phyloP scores from a whole-genome alignment of 2,888 invertebrate species.

The Mesorhabditis spiculigera region DNA sequence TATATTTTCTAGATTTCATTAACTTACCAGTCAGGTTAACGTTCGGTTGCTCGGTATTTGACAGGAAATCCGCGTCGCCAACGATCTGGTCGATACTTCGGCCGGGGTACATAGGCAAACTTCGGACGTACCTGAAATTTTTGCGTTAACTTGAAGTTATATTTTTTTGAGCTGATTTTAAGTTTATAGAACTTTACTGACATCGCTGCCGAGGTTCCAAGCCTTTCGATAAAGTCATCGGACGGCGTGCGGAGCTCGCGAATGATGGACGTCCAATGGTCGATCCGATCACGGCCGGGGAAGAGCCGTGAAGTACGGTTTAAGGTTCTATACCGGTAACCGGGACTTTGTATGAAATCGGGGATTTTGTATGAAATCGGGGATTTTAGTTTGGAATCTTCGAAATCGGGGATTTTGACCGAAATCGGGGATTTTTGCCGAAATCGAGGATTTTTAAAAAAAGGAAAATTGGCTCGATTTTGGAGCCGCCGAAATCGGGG shows the following conservation, averaged over 20 bases:
- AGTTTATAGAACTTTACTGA: conserved; percentile 67
- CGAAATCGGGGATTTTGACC: too few species aligned
- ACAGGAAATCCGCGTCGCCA: conserved; percentile 29
- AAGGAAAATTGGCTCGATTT: too few species aligned
- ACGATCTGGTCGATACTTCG: conserved; percentile 22
- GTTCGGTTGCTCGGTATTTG: conserved; percentile 32
- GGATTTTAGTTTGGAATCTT: too few species aligned
- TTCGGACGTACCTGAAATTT: conserved; percentile 25
- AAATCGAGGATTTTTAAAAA: too few species aligned
- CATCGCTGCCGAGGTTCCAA: conserved; percentile 47
- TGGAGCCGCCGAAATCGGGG: too few species aligned
- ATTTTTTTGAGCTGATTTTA: neutral
- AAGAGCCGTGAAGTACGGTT: neutral
- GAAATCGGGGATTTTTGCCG: too few species aligned
- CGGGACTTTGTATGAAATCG: too few species aligned
- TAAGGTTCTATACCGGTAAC: too few species aligned
- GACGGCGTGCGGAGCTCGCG: conserved; percentile 45
- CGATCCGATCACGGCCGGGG: conserved; percentile 31
- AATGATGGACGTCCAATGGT: conserved; percentile 58
- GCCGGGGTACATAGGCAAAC: conserved; percentile 15
- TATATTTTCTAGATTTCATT: neutral
- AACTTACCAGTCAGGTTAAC: conserved; percentile 34
- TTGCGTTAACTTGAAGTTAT: neutral
- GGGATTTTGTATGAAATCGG: too few species aligned
- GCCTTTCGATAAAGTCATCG: conserved; percentile 33